Percentiles rank a stretch among this genome's conserved stretches.
phyloP scores from a whole-genome alignment of 2,113 vertebrate genomes.

The Vidua chalybeata region DNA sequence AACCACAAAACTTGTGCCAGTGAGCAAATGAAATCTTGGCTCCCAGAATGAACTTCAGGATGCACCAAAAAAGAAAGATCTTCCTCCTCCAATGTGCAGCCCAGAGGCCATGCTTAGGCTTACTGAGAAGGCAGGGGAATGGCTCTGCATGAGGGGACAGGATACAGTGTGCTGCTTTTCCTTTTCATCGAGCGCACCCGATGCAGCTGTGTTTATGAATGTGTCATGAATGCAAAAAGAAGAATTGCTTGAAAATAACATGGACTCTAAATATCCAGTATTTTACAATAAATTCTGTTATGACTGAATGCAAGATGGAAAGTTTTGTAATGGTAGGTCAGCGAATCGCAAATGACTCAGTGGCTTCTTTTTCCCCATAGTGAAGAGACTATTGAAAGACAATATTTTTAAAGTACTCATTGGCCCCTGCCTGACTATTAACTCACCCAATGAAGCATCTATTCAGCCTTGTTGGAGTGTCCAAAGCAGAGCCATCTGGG shows the following conservation, averaged over 20 bases:
- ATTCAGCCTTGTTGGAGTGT: slow-evolving; percentile 79
- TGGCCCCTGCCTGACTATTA: slow-evolving; percentile 73
- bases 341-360: slow-evolving; percentile 88
- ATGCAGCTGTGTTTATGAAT: slow-evolving; percentile 79
- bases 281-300: slow-evolving; percentile 92
- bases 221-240: slow-evolving; percentile 75
- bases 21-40: not conserved
- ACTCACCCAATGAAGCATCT: slow-evolving; percentile 78
- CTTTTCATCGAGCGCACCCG: not conserved
- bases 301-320: slow-evolving; percentile 85
- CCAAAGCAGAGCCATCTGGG: slow-evolving; percentile 75
- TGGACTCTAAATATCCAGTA: slow-evolving; percentile 87
- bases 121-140: not conserved
- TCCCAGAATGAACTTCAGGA: not conserved
- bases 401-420: slow-evolving; percentile 85
- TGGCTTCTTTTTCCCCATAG: slow-evolving; percentile 84
- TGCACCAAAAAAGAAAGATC: not conserved
- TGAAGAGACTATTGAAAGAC: slow-evolving; percentile 95
- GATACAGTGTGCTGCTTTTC: slow-evolving; percentile 60
- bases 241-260: slow-evolving; percentile 76
- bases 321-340: slow-evolving; percentile 89
- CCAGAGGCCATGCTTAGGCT: not conserved
- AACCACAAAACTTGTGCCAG: not conserved
- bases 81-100: not conserved
- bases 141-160: not conserved